Base-by-base conservation (phyloP, 37 sponge, comb jelly and placozoan species). In the Bolinopsis microptera region DNA sequence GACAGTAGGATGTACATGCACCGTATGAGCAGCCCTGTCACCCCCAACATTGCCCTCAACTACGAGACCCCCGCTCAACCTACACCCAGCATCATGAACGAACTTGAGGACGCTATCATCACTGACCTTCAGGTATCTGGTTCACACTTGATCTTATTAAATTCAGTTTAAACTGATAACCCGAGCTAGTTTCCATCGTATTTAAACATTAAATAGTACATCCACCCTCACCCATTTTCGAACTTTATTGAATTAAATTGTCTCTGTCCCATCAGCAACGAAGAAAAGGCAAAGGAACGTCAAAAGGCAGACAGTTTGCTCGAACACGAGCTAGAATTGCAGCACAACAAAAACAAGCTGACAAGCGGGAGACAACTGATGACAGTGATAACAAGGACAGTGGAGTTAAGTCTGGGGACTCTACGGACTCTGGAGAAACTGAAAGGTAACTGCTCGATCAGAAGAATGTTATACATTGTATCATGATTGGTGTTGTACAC, bases 311-410 rank as follows among this genome's bases (percentile, higher is more conserved):
- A 32, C 61, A 48, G 61, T 86, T 86, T 27, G 61, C 24, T 22
- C 25, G 90, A 27, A 33, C 90, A 22, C 40, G 90, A 41, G 90
- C 90, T 34, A 28, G 90, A 25, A 38, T 86, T 0, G 32, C 90
- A 5, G 38, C 25, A 24, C 27, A n/a, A 16, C 22, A 31, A 8
- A 36, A 82, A 23, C 90, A 86, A 8, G 36, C 22, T 5, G 90
- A 18, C 3, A 41, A 18, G 31, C 82, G 3, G 37, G 90, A 86
- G 28, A 86, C 90, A 28, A 86, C 90, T 40, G 90, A 86, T 2
- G 90, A 86, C 41, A 86, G 90, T 86, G 90, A 86, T 38, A 86
- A 86, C 61, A 86, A 86, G 61, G 90, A 86, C 61, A 86, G 90
- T 38, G 90, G 90, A 3, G 90, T 86, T 0, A 86, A 34, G 90